Base-by-base conservation (phyloP, 2,888 invertebrate genomes). In the Ophonus ardosiacus region DNA sequence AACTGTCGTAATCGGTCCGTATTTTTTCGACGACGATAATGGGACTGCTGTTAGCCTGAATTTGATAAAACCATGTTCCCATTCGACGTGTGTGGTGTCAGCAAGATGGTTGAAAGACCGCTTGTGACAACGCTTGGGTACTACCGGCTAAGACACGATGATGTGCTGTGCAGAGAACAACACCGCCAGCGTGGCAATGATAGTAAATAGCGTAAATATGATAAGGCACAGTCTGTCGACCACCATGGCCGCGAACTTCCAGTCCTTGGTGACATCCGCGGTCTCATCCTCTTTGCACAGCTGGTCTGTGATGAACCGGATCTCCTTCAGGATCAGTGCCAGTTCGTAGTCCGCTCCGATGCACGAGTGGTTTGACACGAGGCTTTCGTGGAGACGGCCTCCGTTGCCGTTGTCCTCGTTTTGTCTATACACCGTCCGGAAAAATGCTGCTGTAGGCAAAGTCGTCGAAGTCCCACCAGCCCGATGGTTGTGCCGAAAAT, bases 181-280 rank as follows among this genome's bases (percentile, higher is more conserved):
- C 94, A 98, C 98, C 94, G 97, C 97, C 94, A 98, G 96, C 93
- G 98, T 98, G 93, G 98, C 97, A 93, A 98, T 96, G 94, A 98
- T 97, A 93, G 98, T 98, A 95, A 98, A 98, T 94, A 97, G 95
- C 93, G 98, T 98, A 96, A 99, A 99, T 94, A 98, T 96, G 95
- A 98, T 98, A 95, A 99, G 97, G 96, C 99, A 99, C 95, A 98
- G 95, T 95, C 98, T 96, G 95, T 99, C 99, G 94, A 99, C 98
- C 93, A 99, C 98, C 98, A 98, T 98, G 93, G 98, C 98, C 92
- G 98, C 98, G 94, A 98, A 99, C 94, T 98, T 98, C 99, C 99
- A 99, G 96, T 98, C 98, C 94, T 97, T 97, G 92, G 98, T 96
- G 92, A 98, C 94, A 92, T 97, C 97, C 92, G 96, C 96, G 90